Evolutionary conservation across 2,113 vertebrate genomes (phyloP).

Genomic region (Austrofundulus limnaeus): DNA sequence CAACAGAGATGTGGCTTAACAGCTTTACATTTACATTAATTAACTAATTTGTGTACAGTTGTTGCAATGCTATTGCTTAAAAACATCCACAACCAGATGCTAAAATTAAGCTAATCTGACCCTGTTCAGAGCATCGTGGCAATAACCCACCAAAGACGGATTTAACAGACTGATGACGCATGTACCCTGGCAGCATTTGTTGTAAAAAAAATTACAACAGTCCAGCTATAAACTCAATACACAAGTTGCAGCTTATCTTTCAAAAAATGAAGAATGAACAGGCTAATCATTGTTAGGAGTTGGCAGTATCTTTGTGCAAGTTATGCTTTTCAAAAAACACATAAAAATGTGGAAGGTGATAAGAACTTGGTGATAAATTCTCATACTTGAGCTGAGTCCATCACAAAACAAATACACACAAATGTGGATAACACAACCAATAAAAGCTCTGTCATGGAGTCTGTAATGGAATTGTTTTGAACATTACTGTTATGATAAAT

Average conservation of each 20-base stretch:
- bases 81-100: conserved; percentile 19
- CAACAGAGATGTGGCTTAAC: neutral
- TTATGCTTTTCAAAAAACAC: neutral
- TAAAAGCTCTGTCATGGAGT: too few relatives aligned
- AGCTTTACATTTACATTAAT: conserved; percentile 8
- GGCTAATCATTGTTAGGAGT: conserved; percentile 21
- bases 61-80: conserved; percentile 6
- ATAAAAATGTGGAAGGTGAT: conserved; percentile 5
- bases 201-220: conserved; percentile 25
- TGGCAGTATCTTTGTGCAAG: neutral
- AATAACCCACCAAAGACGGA: conserved; percentile 27
- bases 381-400: neutral
- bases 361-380: neutral
- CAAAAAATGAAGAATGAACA: conserved; percentile 42
- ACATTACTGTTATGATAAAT: too few relatives aligned
- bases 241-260: conserved; percentile 38
- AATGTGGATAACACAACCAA: too few relatives aligned
- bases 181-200: conserved; percentile 21
- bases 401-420: too few relatives aligned
- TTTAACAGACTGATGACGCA: conserved; percentile 42
- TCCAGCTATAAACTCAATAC: conserved; percentile 12
- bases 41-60: conserved; percentile 9
- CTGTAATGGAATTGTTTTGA: too few relatives aligned
- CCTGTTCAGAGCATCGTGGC: neutral
- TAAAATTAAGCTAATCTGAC: conserved; percentile 39